Base-by-base conservation (phyloP, 2,888 invertebrate genomes). In the Drosophila barbarae region DNA sequence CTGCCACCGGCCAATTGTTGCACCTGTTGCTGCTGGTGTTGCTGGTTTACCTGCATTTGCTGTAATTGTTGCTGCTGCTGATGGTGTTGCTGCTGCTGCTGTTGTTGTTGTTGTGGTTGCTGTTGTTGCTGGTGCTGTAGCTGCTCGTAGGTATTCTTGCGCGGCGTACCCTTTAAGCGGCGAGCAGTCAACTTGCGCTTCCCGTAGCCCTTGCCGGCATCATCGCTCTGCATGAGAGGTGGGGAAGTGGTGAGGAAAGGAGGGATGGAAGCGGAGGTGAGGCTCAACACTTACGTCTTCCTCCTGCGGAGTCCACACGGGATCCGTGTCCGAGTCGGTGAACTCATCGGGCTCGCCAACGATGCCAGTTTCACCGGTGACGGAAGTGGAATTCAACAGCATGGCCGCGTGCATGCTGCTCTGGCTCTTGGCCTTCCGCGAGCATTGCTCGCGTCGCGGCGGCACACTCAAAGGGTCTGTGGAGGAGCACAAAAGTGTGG, bases 281-380 rank as follows among this genome's bases (percentile, higher is more conserved):
- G 50, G 30, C 47, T 49, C 41, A 70, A 51, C 54, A 86, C 85
- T 87, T 88, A 90, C 90, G 83, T 90, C 88, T 76, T 91, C 92
- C 35, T 91, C 91, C 68, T 91, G 91, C 9, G 94, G 94, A n/a
- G 93, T 93, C 94, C 94, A 94, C n/a, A 93, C 93, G 9, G 93
- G 94, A 90, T 94, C 94, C 9, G 92, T 92, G 88, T 94, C 93
- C 1, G 93, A 93, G 87, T 93, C 92, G 36, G 90, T 90, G 80
- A 91, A 91, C 84, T 92, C 92, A 30, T 90, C 89, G 7, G 91
- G 90, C 72, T 92, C 93, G 74, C 92, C 92, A 41, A 87, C 76
- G 86, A 89, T 66, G 54, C 80, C 85, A 54, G 74, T 76, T 59
- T 78, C 78, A 67, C 77, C 80, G 53, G 65, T 64, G 21, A 76